Evolutionary conservation across 2,113 vertebrate genomes (phyloP).

Genomic region (Stercorarius parasiticus): DNA sequence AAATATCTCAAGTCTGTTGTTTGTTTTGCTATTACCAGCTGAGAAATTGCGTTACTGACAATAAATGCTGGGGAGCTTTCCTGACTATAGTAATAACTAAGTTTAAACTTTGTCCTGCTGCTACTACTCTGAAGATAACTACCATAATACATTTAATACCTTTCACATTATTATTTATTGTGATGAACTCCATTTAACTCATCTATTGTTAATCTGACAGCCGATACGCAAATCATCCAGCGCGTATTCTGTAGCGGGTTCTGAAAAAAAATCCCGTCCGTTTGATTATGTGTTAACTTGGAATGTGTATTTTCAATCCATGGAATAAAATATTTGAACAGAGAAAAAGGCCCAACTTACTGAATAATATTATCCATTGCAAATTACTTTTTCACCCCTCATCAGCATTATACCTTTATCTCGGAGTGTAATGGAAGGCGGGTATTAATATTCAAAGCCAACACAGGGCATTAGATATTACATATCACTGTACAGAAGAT

Average conservation of each 20-base stretch:
- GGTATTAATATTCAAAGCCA: constrained; percentile 52
- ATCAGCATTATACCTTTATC: neutral
- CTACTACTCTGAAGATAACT: neutral
- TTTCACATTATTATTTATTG: constrained; percentile 6
- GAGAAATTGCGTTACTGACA: neutral
- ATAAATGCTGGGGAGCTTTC: neutral
- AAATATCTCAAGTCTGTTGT: neutral
- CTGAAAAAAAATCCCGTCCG: neutral
- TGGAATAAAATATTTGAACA: constrained; percentile 19
- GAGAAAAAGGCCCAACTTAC: neutral
- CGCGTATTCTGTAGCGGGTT: neutral
- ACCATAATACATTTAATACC: neutral
- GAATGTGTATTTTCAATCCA: constrained; percentile 11
- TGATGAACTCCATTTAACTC: neutral
- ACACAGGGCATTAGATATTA: neutral
- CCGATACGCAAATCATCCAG: neutral
- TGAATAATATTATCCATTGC: constrained; percentile 19
- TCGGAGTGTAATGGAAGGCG: neutral
- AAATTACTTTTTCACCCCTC: constrained; percentile 40
- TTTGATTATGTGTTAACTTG: neutral
- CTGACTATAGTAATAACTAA: neutral
- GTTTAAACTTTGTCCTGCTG: neutral
- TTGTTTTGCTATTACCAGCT: neutral
- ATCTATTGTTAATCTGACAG: neutral
- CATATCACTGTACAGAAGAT: neutral